Evolutionary conservation across 1,140 invertebrate genomes (phyloP).

Genomic region (Diorhabda sublineata): DNA sequence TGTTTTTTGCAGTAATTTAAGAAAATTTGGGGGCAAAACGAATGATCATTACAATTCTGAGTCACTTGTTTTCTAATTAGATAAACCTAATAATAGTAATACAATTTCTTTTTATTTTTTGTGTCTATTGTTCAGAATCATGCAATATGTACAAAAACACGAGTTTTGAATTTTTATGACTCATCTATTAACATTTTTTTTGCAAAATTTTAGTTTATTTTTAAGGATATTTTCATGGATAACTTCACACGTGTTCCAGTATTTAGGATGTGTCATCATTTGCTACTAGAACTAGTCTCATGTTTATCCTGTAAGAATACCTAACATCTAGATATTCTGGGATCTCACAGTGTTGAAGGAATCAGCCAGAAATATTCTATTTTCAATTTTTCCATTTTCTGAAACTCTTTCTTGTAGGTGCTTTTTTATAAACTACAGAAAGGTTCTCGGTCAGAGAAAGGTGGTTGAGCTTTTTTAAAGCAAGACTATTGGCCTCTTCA

Average conservation of each 20-base stretch:
- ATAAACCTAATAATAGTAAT: neutral
- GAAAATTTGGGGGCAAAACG: neutral
- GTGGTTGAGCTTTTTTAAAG: too few relatives aligned
- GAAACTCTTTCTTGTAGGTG: constrained; percentile 26
- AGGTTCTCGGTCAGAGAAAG: constrained; percentile 19
- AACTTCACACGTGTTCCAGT: too few relatives aligned
- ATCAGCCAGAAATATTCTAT: too few relatives aligned
- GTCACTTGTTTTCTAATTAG: neutral
- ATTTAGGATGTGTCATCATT: too few relatives aligned
- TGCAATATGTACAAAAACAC: neutral
- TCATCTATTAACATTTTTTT: constrained; percentile 30
- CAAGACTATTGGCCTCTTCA: too few relatives aligned
- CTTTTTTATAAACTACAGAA: constrained; percentile 34
- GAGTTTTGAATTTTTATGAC: constrained; percentile 33
- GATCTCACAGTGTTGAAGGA: too few relatives aligned
- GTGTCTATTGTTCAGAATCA: neutral
- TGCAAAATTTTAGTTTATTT: constrained; percentile 32
- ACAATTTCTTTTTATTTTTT: neutral
- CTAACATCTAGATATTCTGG: too few relatives aligned
- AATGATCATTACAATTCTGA: neutral
- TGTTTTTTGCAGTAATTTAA: neutral
- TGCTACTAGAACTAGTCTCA: too few relatives aligned
- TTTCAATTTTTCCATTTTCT: too few relatives aligned
- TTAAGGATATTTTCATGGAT: too few relatives aligned
- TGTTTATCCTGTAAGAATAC: too few relatives aligned